A percentile compares a stretch with the other conserved stretches of the same genome.
These are phyloP conservation scores for Heliconius hewitsoni DNA, from an alignment of 1,140 invertebrate genomes.

Conservation along the genomic window DNA sequence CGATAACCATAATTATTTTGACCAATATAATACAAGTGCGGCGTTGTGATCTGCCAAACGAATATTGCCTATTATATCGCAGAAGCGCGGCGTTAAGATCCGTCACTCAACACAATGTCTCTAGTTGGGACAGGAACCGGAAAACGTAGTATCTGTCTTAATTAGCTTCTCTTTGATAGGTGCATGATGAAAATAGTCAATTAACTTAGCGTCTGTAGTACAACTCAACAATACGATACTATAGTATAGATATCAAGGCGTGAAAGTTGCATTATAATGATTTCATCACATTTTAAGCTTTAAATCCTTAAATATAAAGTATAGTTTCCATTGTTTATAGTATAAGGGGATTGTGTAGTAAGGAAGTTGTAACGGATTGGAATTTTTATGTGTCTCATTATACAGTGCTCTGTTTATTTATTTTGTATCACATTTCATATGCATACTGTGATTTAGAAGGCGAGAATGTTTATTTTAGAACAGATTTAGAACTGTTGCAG, in stretches of 20 bases:
- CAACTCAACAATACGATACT: not conserved
- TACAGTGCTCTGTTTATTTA: constrained; percentile 46
- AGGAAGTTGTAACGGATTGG: constrained; percentile 52
- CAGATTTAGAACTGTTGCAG: not conserved
- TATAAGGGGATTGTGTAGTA: constrained; percentile 37
- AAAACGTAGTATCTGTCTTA: too few relatives aligned
- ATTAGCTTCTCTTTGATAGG: not conserved
- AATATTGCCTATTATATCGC: too few relatives aligned
- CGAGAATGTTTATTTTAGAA: constrained; percentile 2
- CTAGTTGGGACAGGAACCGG: too few relatives aligned
- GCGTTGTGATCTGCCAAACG: too few relatives aligned
- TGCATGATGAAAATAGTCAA: not conserved
- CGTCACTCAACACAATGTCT: too few relatives aligned
- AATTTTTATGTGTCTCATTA: constrained; percentile 54
- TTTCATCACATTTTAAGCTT: constrained; percentile 20
- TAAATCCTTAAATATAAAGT: constrained; percentile 22
- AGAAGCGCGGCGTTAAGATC: too few relatives aligned
- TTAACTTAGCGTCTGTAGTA: not conserved
- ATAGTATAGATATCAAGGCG: constrained; percentile 30
- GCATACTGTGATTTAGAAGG: constrained; percentile 1
- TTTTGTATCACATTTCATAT: constrained; percentile 34
- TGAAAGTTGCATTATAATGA: constrained; percentile 40
- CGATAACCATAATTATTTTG: too few relatives aligned
- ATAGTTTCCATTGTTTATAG: constrained; percentile 14
- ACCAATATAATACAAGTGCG: too few relatives aligned